phyloP scores from a whole-genome alignment of 2,888 invertebrate species.

The Torymus aiolomorphi region DNA sequence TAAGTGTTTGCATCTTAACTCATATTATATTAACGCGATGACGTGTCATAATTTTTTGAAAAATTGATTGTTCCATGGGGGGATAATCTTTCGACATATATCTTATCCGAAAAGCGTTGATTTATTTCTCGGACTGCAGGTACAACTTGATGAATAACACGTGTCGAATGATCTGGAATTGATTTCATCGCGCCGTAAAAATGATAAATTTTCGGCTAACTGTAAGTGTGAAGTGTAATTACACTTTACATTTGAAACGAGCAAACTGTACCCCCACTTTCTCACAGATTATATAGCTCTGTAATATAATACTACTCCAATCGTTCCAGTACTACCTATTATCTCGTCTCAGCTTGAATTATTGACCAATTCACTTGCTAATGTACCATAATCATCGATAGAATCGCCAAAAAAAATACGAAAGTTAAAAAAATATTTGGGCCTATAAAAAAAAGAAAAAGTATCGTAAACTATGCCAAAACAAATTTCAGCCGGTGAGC shows the following conservation, averaged over 20 bases:
- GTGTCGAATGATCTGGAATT: conserved; percentile 32
- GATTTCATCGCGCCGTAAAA: conserved; percentile 42
- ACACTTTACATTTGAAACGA: conserved; percentile 13
- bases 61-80: conserved; percentile 30
- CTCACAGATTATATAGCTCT: neutral
- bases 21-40: conserved; percentile 33
- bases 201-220: conserved; percentile 25
- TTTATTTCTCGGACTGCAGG: conserved; percentile 36
- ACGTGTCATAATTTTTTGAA: conserved; percentile 37
- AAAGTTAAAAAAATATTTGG: too few relatives aligned
- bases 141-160: conserved; percentile 35
- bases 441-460: neutral
- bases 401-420: too few relatives aligned
- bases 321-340: too few relatives aligned
- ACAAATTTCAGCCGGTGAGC: neutral
- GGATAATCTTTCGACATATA: conserved; percentile 30
- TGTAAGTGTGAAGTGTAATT: conserved; percentile 17
- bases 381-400: too few relatives aligned
- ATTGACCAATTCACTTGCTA: too few relatives aligned
- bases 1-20: conserved; percentile 30
- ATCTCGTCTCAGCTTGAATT: too few relatives aligned
- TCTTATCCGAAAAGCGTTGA: conserved; percentile 37
- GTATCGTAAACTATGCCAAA: too few relatives aligned
- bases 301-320: too few relatives aligned
- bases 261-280: neutral